Evolutionary conservation across 2,888 invertebrate genomes (phyloP), one percentile per base, ranked within the genome.

Genomic region (Leucania comma): DNA sequence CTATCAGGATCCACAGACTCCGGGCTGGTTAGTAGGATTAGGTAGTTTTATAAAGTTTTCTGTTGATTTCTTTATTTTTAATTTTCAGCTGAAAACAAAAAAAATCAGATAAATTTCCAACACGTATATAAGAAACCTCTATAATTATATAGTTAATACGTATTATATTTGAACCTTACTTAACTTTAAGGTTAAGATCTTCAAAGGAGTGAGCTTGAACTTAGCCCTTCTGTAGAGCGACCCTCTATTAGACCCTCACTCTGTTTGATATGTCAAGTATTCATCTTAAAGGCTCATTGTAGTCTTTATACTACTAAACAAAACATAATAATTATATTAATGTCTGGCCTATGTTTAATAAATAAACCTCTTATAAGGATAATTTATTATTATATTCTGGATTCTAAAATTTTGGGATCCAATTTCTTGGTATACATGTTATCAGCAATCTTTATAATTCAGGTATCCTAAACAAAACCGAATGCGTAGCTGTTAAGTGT

Each of bases 201-300:
- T 81, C 82, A 78, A 78, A 78, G 78, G 59, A 56, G 57, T 42
- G 50, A 53, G 6, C 51, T 81, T 78, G 65, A 64, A 29, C 60
- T 64, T 46, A 51, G 59, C 59, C 63, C 72, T 67, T 81, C 70
- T 60, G 66, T 66, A 78, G 51, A 69, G 71, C 24, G 59, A 35
- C n/a, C 78, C 72, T 81, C 71, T 67, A 81, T 75, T 75, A 80
- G 29, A 62, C 54, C 53, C 67, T 32, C 46, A 50, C 24, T 57
- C 53, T 35, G 71, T 81, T 78, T 78, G 60, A 78, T 77, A 70
- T 71, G 59, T 71, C 62, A 63, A 69, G 82, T 35, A 51, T 60
- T 60, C 59, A 67, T 66, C 70, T 61, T 62, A 46, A 46, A 50
- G 14, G 50, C 46, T 59, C 57, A 59, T 53, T 48, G 29, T 62